Evolutionary conservation across 2,888 invertebrate genomes (phyloP).

Genomic region (Thalpophila matura): DNA sequence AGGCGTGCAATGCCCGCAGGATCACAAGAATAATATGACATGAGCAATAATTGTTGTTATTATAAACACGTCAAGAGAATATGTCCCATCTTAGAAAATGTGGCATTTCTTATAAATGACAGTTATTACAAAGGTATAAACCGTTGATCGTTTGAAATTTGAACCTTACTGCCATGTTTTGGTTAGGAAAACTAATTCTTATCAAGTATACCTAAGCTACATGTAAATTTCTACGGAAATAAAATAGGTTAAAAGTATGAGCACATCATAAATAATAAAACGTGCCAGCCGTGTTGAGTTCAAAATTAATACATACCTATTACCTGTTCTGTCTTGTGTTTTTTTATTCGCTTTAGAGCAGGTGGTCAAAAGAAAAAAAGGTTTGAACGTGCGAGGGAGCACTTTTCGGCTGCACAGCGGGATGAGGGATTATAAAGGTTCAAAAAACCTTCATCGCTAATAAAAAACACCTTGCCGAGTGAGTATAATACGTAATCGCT

Average conservation of each 20-base stretch:
- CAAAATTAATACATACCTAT: constrained; percentile 55
- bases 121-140: constrained; percentile 31
- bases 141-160: constrained; percentile 6
- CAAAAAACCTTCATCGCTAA: constrained; percentile 31
- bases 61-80: constrained; percentile 67
- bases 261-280: constrained; percentile 42
- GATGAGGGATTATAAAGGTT: constrained; percentile 61
- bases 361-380: constrained; percentile 78
- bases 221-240: background rate
- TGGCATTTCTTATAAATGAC: constrained; percentile 53
- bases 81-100: constrained; percentile 45
- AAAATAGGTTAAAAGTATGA: background rate
- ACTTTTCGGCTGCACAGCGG: constrained; percentile 64
- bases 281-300: constrained; percentile 42
- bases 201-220: background rate
- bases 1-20: constrained; percentile 63
- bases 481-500: constrained; percentile 40
- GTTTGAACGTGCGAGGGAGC: constrained; percentile 68
- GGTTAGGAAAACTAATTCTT: background rate
- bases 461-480: constrained; percentile 49
- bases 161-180: constrained; percentile 13
- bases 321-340: constrained; percentile 71
- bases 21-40: constrained; percentile 61
- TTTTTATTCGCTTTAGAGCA: constrained; percentile 73
- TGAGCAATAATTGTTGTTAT: constrained; percentile 73